Conservation (phyloP, 2,113 vertebrate species). For the Gymnarchus niloticus region DNA sequence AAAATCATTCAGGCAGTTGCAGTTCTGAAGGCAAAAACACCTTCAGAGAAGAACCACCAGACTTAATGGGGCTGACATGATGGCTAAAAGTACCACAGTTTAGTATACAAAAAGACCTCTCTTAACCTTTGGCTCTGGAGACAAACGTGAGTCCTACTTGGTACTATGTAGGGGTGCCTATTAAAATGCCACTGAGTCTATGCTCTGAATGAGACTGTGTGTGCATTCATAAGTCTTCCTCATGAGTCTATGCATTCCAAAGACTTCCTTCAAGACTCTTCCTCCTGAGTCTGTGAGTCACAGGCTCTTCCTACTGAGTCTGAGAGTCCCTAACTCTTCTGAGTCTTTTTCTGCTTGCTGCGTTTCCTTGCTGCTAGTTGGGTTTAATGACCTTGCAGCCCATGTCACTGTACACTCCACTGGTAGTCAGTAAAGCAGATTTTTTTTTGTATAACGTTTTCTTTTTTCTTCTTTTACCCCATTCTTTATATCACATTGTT, state of each 20-base stretch:
- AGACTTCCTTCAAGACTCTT: neutral
- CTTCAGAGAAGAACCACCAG: neutral
- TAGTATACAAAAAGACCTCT: neutral
- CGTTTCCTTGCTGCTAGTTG: too few relatives aligned
- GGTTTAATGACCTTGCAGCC: too few relatives aligned
- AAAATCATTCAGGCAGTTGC: neutral
- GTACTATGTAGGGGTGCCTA: neutral
- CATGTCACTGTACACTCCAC: too few relatives aligned
- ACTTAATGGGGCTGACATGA: neutral
- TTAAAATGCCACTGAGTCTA: neutral
- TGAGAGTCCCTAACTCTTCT: too few relatives aligned
- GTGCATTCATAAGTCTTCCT: neutral
- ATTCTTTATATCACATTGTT: too few relatives aligned
- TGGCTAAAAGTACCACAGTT: neutral
- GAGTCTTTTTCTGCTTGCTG: too few relatives aligned
- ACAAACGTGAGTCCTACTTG: neutral
- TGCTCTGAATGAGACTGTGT: too few relatives aligned
- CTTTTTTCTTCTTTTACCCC: too few relatives aligned
- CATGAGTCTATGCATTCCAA: neutral
- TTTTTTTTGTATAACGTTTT: too few relatives aligned
- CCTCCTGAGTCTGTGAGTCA: neutral
- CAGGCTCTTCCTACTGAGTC: too few relatives aligned
- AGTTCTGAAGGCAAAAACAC: neutral
- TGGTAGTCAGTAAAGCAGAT: too few relatives aligned
- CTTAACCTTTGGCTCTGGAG: neutral